Conservation (phyloP, 1,140 invertebrate genomes). For the Phymorhynchus buccinoides region DNA sequence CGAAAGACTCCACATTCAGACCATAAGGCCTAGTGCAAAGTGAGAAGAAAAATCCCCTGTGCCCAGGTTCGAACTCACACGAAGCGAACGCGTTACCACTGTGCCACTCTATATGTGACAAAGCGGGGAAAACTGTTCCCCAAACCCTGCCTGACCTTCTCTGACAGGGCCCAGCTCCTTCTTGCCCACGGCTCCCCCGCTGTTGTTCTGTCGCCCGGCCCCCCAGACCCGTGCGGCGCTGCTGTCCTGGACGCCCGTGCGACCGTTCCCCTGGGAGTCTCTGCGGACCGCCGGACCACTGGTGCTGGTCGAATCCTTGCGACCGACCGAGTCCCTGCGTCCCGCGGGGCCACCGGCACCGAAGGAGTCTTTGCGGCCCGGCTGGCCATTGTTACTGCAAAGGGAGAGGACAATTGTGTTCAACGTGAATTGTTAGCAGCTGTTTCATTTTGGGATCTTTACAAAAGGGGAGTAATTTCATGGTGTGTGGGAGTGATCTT, state of each 20-base stretch:
- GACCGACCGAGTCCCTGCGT: background rate
- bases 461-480: too few relatives aligned
- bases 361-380: background rate
- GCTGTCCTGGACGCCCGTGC: background rate
- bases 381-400: slow-evolving; percentile 29
- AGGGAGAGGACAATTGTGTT: background rate
- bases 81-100: too few relatives aligned
- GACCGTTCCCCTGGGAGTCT: background rate
- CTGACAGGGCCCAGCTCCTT: slow-evolving; percentile 54
- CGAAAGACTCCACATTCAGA: too few relatives aligned
- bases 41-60: too few relatives aligned
- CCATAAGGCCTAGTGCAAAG: too few relatives aligned
- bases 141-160: slow-evolving; percentile 62
- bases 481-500: too few relatives aligned
- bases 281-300: background rate
- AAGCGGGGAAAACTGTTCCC: too few relatives aligned
- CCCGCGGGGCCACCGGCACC: background rate
- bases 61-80: too few relatives aligned
- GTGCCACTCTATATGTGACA: too few relatives aligned
- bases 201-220: slow-evolving; percentile 27
- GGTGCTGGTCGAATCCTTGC: background rate
- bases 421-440: too few relatives aligned
- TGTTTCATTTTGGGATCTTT: too few relatives aligned
- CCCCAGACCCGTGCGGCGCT: background rate
- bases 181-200: slow-evolving; percentile 8